Evolutionary conservation across 1,140 invertebrate species (phyloP).

Genomic region (Triops cancriformis): DNA sequence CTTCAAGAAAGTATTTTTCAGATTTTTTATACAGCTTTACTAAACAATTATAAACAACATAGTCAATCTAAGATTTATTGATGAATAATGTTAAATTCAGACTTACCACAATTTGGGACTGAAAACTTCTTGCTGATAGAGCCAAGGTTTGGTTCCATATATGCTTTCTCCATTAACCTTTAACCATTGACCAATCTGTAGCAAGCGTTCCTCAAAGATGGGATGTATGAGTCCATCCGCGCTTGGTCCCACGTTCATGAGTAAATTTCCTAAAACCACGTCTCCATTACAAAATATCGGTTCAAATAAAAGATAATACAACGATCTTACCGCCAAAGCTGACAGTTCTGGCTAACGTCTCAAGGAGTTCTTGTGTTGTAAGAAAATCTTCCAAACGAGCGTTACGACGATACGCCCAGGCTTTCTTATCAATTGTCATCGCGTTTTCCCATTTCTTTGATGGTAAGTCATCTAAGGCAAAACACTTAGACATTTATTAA

Average conservation of each 20-base stretch:
- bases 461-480: constrained; percentile 50
- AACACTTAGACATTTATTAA: background rate
- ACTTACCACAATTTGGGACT: constrained; percentile 55
- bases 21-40: no score
- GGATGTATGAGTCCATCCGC: constrained; percentile 77
- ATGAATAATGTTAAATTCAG: no score
- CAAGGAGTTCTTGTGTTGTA: constrained; percentile 61
- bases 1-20: no score
- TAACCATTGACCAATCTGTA: constrained; percentile 61
- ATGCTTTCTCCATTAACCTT: constrained; percentile 79
- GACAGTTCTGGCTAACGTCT: constrained; percentile 64
- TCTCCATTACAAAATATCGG: background rate
- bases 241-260: constrained; percentile 86
- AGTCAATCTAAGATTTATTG: no score
- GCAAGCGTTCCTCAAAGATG: constrained; percentile 80
- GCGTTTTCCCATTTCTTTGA: constrained; percentile 84
- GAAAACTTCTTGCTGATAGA: constrained; percentile 69
- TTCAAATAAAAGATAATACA: background rate
- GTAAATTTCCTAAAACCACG: constrained; percentile 56
- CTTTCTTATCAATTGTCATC: constrained; percentile 77
- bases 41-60: background rate
- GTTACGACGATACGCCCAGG: constrained; percentile 80
- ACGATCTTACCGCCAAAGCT: constrained; percentile 63
- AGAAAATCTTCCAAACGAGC: constrained; percentile 60
- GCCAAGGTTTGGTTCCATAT: constrained; percentile 67